Evolutionary conservation across 2,797 vertebrate genomes (phyloP).

Genomic region (Melanotaenia maccullochi): DNA sequence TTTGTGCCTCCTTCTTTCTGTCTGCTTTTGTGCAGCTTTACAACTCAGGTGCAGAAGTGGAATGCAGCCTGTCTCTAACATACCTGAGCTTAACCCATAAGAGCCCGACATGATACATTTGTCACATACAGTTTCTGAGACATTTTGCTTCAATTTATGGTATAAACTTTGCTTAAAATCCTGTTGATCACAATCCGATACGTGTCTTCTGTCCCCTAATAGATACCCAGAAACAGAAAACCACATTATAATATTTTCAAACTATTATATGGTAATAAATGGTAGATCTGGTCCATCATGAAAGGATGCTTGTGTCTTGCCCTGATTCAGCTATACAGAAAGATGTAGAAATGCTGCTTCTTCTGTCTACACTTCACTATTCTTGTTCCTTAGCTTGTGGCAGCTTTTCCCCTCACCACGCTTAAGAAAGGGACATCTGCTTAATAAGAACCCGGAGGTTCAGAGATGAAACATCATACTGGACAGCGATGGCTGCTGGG

Average conservation of each 20-base stretch:
- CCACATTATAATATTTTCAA: no score
- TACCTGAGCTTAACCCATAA: background rate
- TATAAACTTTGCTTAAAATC: no score
- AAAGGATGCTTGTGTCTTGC: background rate
- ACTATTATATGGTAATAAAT: no score
- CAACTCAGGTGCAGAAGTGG: background rate
- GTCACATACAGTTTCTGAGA: no score
- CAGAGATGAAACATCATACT: slow-evolving; percentile 43
- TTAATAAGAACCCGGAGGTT: slow-evolving; percentile 36
- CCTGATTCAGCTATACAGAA: no score
- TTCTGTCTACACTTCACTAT: background rate
- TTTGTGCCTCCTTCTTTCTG: background rate
- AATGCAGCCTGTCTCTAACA: background rate
- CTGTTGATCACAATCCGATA: no score
- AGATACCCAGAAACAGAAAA: no score
- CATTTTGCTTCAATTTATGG: no score
- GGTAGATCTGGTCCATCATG: background rate
- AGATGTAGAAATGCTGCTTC: slow-evolving; percentile 1
- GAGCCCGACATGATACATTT: no score
- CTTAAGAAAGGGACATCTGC: slow-evolving; percentile 44
- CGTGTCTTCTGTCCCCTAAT: no score
- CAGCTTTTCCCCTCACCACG: slow-evolving; percentile 16
- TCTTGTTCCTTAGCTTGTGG: slow-evolving; percentile 13
- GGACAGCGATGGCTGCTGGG: slow-evolving; percentile 38
- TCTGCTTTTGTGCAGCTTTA: background rate